Evolutionary conservation across 2,797 vertebrate genomes (phyloP).

Genomic region (Paramormyrops hopkinsi): DNA sequence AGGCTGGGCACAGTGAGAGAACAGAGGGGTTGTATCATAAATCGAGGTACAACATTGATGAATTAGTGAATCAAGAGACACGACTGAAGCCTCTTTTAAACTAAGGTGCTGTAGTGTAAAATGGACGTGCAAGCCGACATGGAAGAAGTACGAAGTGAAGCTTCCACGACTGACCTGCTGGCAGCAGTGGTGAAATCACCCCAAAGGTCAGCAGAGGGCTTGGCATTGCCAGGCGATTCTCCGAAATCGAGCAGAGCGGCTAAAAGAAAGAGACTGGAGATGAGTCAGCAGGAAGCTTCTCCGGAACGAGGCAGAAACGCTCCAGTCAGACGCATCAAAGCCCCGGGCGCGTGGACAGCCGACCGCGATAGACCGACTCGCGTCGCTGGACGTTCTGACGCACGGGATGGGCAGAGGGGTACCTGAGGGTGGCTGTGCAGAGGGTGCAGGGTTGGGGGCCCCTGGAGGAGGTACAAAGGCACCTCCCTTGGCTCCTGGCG

Average conservation of each 20-base stretch:
- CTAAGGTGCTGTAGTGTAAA: background rate
- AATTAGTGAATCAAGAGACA: background rate
- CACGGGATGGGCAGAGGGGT: background rate
- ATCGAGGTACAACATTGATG: background rate
- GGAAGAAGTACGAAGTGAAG: background rate
- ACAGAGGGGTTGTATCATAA: background rate
- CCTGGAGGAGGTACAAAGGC: slow-evolving; percentile 42
- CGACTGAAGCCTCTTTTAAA: background rate
- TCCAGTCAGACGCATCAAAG: background rate
- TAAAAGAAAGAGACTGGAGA: slow-evolving; percentile 24
- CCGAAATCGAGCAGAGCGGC: slow-evolving; percentile 54
- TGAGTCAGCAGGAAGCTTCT: background rate
- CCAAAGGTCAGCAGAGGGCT: slow-evolving; percentile 69
- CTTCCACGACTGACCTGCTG: slow-evolving; percentile 67
- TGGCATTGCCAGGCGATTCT: slow-evolving; percentile 34
- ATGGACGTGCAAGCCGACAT: background rate
- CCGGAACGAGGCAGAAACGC: background rate
- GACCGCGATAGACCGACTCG: too few species aligned
- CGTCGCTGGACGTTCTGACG: background rate
- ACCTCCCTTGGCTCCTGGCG: slow-evolving; percentile 67
- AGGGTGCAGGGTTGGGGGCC: slow-evolving; percentile 40
- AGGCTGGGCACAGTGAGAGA: background rate
- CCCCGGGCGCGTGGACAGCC: background rate
- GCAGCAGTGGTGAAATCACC: slow-evolving; percentile 88
- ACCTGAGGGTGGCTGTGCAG: slow-evolving; percentile 61